A percentile compares a stretch with the other conserved stretches of the same genome.
These are phyloP conservation scores for Aplysia californica DNA, from an alignment of 1,140 invertebrate species.

Conservation along the genomic window DNA sequence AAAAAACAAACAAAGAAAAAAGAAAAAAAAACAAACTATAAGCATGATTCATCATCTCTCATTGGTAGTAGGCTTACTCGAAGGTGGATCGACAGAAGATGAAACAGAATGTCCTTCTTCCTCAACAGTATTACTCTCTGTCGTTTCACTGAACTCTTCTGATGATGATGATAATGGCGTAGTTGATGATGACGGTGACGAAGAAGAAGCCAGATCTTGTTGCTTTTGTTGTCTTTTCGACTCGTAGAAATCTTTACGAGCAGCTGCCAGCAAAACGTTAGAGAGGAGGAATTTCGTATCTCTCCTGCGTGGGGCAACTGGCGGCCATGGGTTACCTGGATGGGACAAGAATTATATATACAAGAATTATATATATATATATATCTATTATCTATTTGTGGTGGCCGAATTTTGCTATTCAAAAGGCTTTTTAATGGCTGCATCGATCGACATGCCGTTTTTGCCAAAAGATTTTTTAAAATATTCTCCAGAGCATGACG, in stretches of 20 bases:
- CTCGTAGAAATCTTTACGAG: slow-evolving; percentile 12
- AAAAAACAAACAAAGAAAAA: no score
- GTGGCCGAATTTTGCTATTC: not conserved
- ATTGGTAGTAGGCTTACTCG: no score
- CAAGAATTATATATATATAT: not conserved
- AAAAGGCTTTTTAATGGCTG: not conserved
- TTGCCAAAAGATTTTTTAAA: not conserved
- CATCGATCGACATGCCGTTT: no score
- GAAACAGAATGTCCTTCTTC: no score
- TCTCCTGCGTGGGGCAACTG: not conserved
- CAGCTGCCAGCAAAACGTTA: slow-evolving; percentile 13
- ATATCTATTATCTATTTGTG: not conserved
- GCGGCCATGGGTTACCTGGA: slow-evolving; percentile 22
- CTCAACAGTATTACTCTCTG: no score
- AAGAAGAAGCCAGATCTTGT: no score
- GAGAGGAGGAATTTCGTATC: not conserved
- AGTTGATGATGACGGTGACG: no score
- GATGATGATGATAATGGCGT: no score
- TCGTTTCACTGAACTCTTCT: no score
- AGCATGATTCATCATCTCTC: no score
- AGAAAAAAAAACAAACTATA: no score
- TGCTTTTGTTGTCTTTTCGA: not conserved
- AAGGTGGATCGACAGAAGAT: no score
- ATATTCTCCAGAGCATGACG: not conserved
- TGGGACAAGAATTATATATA: not conserved